Percentiles rank a stretch among this genome's conserved stretches.
phyloP scores from a whole-genome alignment of 2,113 vertebrate genomes.

The Neolamprologus kungweensis region DNA sequence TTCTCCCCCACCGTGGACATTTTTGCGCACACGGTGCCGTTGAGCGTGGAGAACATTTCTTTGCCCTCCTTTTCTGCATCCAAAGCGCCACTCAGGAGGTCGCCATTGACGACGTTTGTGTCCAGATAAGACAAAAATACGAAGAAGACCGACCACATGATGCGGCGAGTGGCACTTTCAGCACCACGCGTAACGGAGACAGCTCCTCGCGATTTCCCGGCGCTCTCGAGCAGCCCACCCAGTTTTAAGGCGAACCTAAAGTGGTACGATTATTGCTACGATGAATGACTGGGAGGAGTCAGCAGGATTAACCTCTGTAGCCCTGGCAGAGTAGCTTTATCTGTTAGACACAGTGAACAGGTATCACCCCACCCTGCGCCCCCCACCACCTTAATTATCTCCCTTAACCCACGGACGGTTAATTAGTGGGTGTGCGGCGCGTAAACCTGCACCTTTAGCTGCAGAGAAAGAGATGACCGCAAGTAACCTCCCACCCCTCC shows the following conservation, averaged over 20 bases:
- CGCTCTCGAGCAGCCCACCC: background rate
- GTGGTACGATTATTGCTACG: conserved; percentile 63
- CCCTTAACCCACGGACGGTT: background rate
- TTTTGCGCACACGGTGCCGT: conserved; percentile 60
- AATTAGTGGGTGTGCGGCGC: background rate
- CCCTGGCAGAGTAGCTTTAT: background rate
- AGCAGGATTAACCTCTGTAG: conserved; percentile 43
- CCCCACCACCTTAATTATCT: background rate
- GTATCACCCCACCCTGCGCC: background rate
- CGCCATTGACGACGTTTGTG: conserved; percentile 57
- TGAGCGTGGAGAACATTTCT: conserved; percentile 48
- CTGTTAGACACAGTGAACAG: background rate
- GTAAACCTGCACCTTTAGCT: background rate
- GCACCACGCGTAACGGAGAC: conserved; percentile 73
- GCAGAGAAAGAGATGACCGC: conserved; percentile 45
- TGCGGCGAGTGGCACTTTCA: conserved; percentile 59
- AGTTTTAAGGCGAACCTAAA: conserved; percentile 52
- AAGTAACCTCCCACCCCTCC: conserved; percentile 51
- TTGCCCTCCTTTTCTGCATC: conserved; percentile 53
- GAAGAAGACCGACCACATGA: conserved; percentile 73
- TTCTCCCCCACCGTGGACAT: conserved; percentile 12
- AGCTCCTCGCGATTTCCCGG: conserved; percentile 51
- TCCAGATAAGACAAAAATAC: conserved; percentile 71
- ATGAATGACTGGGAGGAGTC: conserved; percentile 68
- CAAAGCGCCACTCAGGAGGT: conserved; percentile 27